Base-by-base conservation (phyloP, 1,140 invertebrate species). In the Pachypsylla venusta region DNA sequence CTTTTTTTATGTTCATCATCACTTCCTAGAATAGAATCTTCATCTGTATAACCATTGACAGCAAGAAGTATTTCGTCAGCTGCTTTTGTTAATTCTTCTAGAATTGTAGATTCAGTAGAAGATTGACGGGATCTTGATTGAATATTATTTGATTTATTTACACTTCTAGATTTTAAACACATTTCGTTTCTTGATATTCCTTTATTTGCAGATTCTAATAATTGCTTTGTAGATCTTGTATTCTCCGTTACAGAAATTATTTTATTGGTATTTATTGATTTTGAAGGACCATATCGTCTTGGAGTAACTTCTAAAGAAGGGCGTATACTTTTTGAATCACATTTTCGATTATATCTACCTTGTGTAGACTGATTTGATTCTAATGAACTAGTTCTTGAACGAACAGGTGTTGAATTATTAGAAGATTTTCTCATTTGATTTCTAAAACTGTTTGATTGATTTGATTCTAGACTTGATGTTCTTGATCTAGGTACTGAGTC, bases 51-150 rank as follows among this genome's bases (percentile, higher is more conserved):
- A n/a, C 73, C 75, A 56, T 75, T 75, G 0, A 76, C 71, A 12
- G 73, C 74, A 64, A 73, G 67, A 5, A 77, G 64, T 53, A 77
- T 76, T 67, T 76, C 69, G 67, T 76, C 74, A 5, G 75, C 75
- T 14, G 75, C 75, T 65, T 71, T 73, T 4, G 74, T 77, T 48
- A 77, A 64, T 62, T 76, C 75, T 53, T 76, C 74, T 53, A 77
- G 64, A 48, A 77, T 75, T 1, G 64, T 64, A 60, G 66, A 64
- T 53, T 69, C 69, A 27, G 65, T 55, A n/a, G 30, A 35, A 10
- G 30, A 35, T 7, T 35, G 7, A 10, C 30, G 30, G 30, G 30
- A 35, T 35, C 30, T 35, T 35, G 30, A 35, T n/a, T 7, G 30
- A 35, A 7, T n/a, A 35, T 35, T 35, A 35, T n/a, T 7, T n/a